A percentile compares a stretch with the other conserved stretches of the same genome.
These are phyloP conservation scores for Rhopalosiphum nymphaeae DNA, from an alignment of 2,888 invertebrate species.

Conservation along the genomic window DNA sequence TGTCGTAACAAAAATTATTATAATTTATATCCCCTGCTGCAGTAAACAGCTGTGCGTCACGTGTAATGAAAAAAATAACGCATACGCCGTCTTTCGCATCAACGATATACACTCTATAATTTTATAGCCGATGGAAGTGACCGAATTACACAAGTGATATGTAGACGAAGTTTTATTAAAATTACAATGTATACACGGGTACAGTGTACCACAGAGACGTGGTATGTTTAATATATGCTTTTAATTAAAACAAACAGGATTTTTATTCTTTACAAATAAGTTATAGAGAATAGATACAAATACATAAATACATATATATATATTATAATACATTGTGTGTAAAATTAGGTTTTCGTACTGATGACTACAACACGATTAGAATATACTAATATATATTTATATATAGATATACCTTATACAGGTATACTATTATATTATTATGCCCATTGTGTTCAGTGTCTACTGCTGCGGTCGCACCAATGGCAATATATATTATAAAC, in stretches of 20 bases:
- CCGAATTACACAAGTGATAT: neutral
- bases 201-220: neutral
- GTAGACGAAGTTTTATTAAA: constrained; percentile 13
- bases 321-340: neutral
- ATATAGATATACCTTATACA: no score
- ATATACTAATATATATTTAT: neutral
- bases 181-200: neutral
- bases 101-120: neutral
- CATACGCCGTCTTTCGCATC: neutral
- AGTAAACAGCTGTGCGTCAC: constrained; percentile 39
- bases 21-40: constrained; percentile 24
- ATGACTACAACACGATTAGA: neutral
- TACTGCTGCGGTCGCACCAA: neutral
- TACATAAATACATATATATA: neutral
- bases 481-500: neutral
- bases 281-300: neutral
- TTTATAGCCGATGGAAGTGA: neutral
- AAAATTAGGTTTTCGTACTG: neutral
- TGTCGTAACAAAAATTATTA: neutral
- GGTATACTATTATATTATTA: neutral
- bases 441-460: neutral
- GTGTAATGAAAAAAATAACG: constrained; percentile 19
- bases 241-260: constrained; percentile 10
- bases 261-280: neutral
- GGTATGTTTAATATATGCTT: constrained; percentile 2